phyloP scores from a whole-genome alignment of 2,113 vertebrate genomes.

The Chunga burmeisteri region DNA sequence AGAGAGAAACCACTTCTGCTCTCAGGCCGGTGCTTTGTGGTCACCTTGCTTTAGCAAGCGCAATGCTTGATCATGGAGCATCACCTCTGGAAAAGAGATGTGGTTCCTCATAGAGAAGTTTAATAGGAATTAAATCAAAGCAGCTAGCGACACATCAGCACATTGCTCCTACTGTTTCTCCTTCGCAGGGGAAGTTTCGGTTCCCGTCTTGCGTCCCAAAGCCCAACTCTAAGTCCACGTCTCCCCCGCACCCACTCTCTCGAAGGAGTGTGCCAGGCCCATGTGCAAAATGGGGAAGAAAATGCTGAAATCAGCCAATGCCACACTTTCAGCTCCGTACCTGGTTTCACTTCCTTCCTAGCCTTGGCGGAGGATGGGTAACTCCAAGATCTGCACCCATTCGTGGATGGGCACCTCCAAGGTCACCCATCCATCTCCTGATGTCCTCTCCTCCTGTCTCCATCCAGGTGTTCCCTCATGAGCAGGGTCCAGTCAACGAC shows the following conservation, averaged over 20 bases:
- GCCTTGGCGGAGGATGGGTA: not conserved
- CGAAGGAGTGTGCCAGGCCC: not conserved
- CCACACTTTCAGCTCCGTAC: not conserved
- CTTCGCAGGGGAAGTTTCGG: not conserved
- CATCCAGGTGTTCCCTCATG: not conserved
- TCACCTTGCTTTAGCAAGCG: not conserved
- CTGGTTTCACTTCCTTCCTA: not conserved
- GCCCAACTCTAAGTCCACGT: not conserved
- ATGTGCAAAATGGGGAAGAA: accelerated
- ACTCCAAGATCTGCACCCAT: not conserved
- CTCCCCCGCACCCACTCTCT: accelerated
- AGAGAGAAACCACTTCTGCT: not conserved
- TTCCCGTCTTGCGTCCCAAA: not conserved
- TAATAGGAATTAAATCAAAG: not conserved
- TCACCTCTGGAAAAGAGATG: not conserved
- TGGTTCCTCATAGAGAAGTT: not conserved
- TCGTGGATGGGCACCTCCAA: not conserved
- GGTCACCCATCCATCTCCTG: not conserved
- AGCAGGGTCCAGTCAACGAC: not conserved
- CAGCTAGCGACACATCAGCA: not conserved
- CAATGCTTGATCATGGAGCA: not conserved
- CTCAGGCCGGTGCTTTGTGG: not conserved
- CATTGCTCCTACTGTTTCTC: not conserved
- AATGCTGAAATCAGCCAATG: accelerated
- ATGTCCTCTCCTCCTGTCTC: not conserved